These are phyloP conservation scores for Hormaphis cornu DNA, from an alignment of 1,140 invertebrate species.

Conservation along the genomic window DNA sequence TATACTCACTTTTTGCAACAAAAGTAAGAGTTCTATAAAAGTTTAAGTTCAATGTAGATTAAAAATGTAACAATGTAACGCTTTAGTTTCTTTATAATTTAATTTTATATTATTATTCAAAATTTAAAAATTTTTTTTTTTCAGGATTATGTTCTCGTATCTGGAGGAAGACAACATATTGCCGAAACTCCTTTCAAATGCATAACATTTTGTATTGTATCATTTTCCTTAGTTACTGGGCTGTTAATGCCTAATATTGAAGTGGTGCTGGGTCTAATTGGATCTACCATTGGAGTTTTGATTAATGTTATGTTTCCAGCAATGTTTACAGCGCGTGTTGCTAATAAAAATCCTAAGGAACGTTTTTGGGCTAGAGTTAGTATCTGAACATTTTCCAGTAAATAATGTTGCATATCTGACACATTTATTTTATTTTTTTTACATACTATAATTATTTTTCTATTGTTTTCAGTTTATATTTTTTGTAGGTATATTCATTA, in stretches of 20 bases:
- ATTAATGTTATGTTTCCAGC: conserved; percentile 88
- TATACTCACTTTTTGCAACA: conserved; percentile 83
- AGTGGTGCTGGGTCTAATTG: conserved; percentile 80
- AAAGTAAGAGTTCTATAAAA: conserved; percentile 61
- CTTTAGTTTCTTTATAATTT: background rate
- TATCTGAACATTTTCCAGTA: background rate
- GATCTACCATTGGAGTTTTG: conserved; percentile 89
- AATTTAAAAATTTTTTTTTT: background rate
- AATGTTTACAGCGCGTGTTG: conserved; percentile 60
- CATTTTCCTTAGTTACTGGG: conserved; percentile 62
- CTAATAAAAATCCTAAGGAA: conserved; percentile 64
- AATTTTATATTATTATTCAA: background rate
- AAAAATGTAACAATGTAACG: background rate
- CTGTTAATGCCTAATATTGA: conserved; percentile 81
- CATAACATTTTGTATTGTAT: conserved; percentile 67
- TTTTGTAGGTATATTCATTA: conserved; percentile 64
- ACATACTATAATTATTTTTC: background rate
- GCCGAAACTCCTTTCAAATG: conserved; percentile 68
- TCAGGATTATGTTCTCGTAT: conserved; percentile 44
- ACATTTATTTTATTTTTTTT: background rate
- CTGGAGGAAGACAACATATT: conserved; percentile 50
- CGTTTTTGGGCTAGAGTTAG: conserved; percentile 57
- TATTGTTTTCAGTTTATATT: conserved; percentile 54
- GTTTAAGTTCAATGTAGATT: background rate
- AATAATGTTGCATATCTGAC: background rate